phyloP scores from a whole-genome alignment of 2,888 invertebrate species.

The Macrophya annulata region DNA sequence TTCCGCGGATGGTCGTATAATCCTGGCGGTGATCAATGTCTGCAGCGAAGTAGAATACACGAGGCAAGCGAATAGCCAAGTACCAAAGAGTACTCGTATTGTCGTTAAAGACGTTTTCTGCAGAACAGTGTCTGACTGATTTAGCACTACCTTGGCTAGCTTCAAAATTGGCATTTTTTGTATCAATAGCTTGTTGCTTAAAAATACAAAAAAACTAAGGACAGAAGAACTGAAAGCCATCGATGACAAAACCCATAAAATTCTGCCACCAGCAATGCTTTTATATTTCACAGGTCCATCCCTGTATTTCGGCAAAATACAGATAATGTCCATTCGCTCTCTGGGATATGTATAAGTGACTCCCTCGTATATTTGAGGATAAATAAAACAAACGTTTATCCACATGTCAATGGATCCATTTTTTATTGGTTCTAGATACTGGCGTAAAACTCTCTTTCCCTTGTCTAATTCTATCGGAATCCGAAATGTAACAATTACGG shows the following conservation, averaged over 20 bases:
- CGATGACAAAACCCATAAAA: neutral
- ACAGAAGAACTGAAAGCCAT: neutral
- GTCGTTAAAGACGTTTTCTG: conserved; percentile 4
- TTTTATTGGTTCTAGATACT: neutral
- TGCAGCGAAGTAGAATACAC: conserved; percentile 40
- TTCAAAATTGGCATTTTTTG: conserved; percentile 13
- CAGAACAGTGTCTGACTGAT: conserved; percentile 26
- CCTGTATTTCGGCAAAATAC: conserved; percentile 16
- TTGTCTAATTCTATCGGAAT: no score
- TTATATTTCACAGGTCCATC: neutral
- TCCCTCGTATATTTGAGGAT: neutral
- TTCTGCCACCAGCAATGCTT: neutral
- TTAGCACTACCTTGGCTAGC: conserved; percentile 18
- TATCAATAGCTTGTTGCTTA: neutral
- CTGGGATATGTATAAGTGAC: neutral
- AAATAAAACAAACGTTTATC: conserved; percentile 20
- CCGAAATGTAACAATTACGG: neutral
- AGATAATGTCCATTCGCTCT: conserved; percentile 3
- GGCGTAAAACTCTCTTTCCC: neutral
- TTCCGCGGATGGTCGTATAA: conserved; percentile 14
- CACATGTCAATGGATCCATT: conserved; percentile 33
- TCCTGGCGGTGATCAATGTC: conserved; percentile 33
- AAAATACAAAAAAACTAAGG: neutral
- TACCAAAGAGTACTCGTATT: conserved; percentile 16
- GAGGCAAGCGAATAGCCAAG: conserved; percentile 14